phyloP scores from a whole-genome alignment of 2,113 vertebrate genomes.

The Nasalis larvatus region DNA sequence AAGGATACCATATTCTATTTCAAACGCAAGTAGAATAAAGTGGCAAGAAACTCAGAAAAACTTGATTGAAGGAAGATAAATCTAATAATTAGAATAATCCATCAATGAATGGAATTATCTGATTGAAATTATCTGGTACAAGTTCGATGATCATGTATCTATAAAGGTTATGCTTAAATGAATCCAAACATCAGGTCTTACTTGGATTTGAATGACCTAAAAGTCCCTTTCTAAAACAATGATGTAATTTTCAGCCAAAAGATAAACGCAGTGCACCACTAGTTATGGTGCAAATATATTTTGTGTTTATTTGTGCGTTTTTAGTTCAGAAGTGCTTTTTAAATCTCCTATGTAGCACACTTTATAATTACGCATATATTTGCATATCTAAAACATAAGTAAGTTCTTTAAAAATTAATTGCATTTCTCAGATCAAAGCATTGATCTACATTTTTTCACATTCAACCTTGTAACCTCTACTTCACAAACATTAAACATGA shows the following conservation, averaged over 20 bases:
- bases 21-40: background rate
- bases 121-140: background rate
- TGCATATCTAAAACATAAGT: background rate
- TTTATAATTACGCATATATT: background rate
- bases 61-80: background rate
- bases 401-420: conserved; percentile 19
- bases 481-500: conserved; percentile 4
- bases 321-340: background rate
- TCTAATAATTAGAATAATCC: background rate
- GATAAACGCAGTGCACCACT: background rate
- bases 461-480: background rate
- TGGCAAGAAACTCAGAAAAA: background rate
- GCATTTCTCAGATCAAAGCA: background rate
- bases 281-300: background rate
- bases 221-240: background rate
- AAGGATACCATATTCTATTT: background rate
- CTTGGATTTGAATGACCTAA: background rate
- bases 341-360: background rate
- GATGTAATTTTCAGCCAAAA: background rate
- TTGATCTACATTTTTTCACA: background rate
- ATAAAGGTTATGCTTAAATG: background rate
- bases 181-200: background rate
- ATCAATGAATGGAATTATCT: background rate
- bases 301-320: background rate
- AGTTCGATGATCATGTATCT: background rate